Evolutionary conservation across 2,888 invertebrate genomes (phyloP).

Genomic region (Serrognathus titanus): DNA sequence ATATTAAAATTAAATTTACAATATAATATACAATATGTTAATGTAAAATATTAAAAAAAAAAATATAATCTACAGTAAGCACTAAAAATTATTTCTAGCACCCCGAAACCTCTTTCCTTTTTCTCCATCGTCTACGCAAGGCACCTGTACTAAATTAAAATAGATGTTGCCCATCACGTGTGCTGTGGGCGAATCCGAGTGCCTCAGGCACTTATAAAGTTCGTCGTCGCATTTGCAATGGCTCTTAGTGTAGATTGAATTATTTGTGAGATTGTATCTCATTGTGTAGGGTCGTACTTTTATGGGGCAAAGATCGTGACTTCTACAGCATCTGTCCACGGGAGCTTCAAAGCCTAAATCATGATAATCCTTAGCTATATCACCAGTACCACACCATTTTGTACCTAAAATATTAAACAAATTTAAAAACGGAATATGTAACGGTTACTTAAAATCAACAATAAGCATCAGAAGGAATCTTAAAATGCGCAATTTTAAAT

Average conservation of each 20-base stretch:
- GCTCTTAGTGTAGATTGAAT: conserved; percentile 81
- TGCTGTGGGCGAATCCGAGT: conserved; percentile 68
- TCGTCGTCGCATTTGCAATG: conserved; percentile 85
- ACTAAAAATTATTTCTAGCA: conserved; percentile 54
- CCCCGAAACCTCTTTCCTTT: conserved; percentile 48
- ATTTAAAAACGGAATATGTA: conserved; percentile 2
- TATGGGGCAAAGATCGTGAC: conserved; percentile 86
- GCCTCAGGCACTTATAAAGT: conserved; percentile 77
- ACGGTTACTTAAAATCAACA: no score
- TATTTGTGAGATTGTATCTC: conserved; percentile 80
- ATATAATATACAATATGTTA: no score
- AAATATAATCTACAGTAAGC: conserved; percentile 10
- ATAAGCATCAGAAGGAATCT: no score
- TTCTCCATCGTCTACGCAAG: conserved; percentile 63
- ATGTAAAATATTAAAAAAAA: conserved; percentile 1
- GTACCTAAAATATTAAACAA: conserved; percentile 61
- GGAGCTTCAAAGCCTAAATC: conserved; percentile 73
- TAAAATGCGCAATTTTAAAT: no score
- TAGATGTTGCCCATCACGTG: conserved; percentile 78
- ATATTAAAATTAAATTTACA: no score
- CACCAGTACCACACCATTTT: conserved; percentile 91
- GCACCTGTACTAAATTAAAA: conserved; percentile 77
- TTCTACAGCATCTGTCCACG: conserved; percentile 82
- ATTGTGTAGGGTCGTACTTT: conserved; percentile 67
- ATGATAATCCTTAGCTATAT: conserved; percentile 77